Evolutionary conservation across 2,113 vertebrate genomes (phyloP), one percentile per base, ranked within the genome.

Genomic region (Polypterus bichir): DNA sequence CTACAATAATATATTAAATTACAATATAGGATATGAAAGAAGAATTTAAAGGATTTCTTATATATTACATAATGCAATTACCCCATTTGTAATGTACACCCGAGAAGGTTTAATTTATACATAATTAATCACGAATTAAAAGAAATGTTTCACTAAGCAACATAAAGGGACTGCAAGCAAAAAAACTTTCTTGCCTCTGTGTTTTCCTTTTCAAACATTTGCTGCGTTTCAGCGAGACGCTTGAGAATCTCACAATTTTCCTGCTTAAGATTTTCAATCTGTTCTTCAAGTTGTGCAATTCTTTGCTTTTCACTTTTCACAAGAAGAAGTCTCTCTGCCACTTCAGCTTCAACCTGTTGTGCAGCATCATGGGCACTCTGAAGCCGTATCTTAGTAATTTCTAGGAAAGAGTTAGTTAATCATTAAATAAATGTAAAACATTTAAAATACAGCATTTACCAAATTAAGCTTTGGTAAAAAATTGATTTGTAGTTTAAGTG

Each of bases 311-410:
- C 77, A 44, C 69, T 68, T 6, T 10, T 67, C 46, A 79, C 66
- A 6, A 79, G 56, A 1, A 61, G 71, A 48, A 73, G 63, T 59
- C 49, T 70, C 54, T 86, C 79, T 3, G 79, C 75, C 48, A 87
- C 78, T 65, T 89, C 83, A 1, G 67, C 51, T 68, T 92, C 88
- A 10, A 83, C 79, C 59, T 88, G 84, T 7, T 47, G 49, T 0
- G 80, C 83, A 7, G 66, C 66, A 0, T 90, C 84, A 49, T 76
- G 73, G 9, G 62, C 74, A 3, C 65, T 68, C 62, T 73, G 81
- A 4, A 84, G 66, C 8, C 27, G 73, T 4, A 85, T 49, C 57
- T 46, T 80, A 6, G 81, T 69, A 0, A 90, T 79, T 7, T 90
- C 96, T 97, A 5, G 5, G 49, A 0, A 69, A 9, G 44, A 4